A percentile compares a stretch with the other conserved stretches of the same genome.
Evolutionary conservation across 2,888 invertebrate genomes (phyloP).

Genomic region (Cyclophora albipunctata): DNA sequence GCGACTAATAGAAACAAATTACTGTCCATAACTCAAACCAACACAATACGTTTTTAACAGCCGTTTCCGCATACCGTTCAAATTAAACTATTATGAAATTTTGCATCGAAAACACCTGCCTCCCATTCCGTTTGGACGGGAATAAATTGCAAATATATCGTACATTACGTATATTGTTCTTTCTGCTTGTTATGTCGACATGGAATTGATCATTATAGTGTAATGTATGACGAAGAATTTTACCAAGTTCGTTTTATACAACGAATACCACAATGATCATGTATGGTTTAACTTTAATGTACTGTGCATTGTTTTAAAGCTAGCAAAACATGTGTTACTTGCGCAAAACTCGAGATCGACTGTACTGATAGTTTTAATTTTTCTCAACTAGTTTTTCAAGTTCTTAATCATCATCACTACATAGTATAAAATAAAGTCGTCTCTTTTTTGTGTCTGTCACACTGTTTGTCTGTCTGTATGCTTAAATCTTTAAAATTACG

Average conservation of each 20-base stretch:
- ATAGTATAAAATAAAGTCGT: no score
- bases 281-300: neutral
- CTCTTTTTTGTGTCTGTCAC: no score
- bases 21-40: conserved; percentile 4
- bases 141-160: conserved; percentile 38
- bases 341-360: neutral
- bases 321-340: neutral
- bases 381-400: no score
- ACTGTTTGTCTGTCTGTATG: no score
- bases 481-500: no score
- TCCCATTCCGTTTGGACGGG: conserved; percentile 26
- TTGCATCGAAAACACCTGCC: conserved; percentile 31
- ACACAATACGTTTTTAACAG: conserved; percentile 12
- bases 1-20: neutral
- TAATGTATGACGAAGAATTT: no score
- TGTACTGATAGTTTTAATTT: neutral
- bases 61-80: conserved; percentile 22
- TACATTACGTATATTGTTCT: conserved; percentile 28
- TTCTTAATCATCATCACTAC: no score
- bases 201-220: conserved; percentile 15
- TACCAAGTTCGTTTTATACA: neutral
- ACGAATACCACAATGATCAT: neutral
- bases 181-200: conserved; percentile 33
- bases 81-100: conserved; percentile 35
- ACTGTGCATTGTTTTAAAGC: neutral